phyloP scores from a whole-genome alignment of 2,797 vertebrate species.

The Thamnophis elegans region DNA sequence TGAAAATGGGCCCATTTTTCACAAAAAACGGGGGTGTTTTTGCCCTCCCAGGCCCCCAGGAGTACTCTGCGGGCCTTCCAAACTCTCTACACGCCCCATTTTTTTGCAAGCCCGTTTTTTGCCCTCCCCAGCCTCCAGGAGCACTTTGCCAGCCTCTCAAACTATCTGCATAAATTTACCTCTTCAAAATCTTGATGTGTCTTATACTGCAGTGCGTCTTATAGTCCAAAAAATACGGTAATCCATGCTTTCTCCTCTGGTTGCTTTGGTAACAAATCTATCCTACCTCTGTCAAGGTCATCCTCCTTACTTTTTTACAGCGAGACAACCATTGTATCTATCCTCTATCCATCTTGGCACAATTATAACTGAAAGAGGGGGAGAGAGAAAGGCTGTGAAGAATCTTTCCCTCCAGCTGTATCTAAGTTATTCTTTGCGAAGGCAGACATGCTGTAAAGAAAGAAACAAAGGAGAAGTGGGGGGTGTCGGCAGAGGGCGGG shows the following conservation, averaged over 20 bases:
- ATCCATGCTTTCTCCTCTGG: not conserved
- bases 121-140: too few relatives aligned
- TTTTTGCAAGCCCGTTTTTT: too few relatives aligned
- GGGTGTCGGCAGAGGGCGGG: not conserved
- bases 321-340: not conserved
- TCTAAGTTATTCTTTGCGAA: not conserved
- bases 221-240: too few relatives aligned
- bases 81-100: too few relatives aligned
- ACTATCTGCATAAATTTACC: too few relatives aligned
- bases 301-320: not conserved
- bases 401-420: not conserved
- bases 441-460: conserved; percentile 22
- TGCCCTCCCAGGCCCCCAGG: too few relatives aligned
- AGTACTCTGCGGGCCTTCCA: too few relatives aligned
- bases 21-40: too few relatives aligned
- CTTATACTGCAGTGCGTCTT: too few relatives aligned
- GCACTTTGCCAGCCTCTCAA: too few relatives aligned
- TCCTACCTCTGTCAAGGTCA: not conserved
- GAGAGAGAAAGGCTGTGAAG: not conserved
- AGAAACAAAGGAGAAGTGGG: not conserved
- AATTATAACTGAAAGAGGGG: not conserved
- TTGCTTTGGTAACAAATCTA: not conserved
- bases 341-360: not conserved
- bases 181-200: too few relatives aligned
- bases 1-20: too few relatives aligned